Evolutionary conservation across 2,888 invertebrate species (phyloP), one percentile per base, ranked within the genome.

Genomic region (Deilephila porcellus): DNA sequence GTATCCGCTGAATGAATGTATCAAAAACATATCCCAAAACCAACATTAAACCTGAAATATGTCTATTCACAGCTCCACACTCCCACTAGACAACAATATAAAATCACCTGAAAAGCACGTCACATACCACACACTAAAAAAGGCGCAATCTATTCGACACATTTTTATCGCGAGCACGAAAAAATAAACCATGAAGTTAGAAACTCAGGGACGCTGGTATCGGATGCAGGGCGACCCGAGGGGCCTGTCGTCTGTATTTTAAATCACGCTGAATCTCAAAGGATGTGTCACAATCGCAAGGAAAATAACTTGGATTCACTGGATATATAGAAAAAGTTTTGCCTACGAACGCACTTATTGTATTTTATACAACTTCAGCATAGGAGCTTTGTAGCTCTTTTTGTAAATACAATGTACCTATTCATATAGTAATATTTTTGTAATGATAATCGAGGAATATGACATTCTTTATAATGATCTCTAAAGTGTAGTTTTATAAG

Each of bases 211-310:
- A 56, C 34, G 70, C 25, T 53, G 37, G 52, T 71, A 64, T 64
- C 63, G 19, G 62, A 45, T 74, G 71, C 60, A 45, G 34, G 37
- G 25, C 56, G 60, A 73, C 80, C 78, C 80, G 19, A 17, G 82
- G 79, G 81, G 78, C 45, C 74, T 75, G 81, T 82, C 79, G 64
- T 62, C 73, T 77, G 76, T 80, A 82, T 80, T 83, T 81, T 83
- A 84, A 85, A 85, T 84, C 84, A 83, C 77, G 76, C 76, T 75
- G 72, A 60, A 76, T 20, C 64, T 79, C 80, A 34, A 60, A 77
- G 83, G 81, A 76, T 74, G 74, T 80, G 81, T 82, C 82, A 78
- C 82, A 79, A 82, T 82, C 77, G 75, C 73, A 71, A 70, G 77
- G 76, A 79, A 79, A 79, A 79, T 79, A 83, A 77, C 79, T 78